Percentiles rank a stretch among this genome's conserved stretches.
phyloP scores from a whole-genome alignment of 2,113 vertebrate species.

The Nannobrachium achirus region DNA sequence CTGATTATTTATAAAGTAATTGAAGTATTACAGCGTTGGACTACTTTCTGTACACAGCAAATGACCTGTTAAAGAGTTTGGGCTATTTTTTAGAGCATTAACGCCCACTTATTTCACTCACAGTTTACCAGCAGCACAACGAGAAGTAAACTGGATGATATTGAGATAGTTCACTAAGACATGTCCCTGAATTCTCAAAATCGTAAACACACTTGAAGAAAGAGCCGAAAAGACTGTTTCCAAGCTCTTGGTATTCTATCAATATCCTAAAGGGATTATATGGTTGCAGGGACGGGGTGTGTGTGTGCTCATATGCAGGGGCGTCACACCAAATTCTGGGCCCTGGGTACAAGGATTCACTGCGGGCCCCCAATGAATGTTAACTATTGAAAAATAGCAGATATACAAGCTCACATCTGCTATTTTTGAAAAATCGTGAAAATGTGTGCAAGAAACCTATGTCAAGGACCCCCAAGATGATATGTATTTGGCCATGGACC shows the following conservation, averaged over 20 bases:
- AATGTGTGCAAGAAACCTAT: no score
- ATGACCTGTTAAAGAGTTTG: slow-evolving; percentile 40
- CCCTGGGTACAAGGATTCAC: no score
- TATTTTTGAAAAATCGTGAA: no score
- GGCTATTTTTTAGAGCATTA: slow-evolving; percentile 26
- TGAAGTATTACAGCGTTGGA: slow-evolving; percentile 16
- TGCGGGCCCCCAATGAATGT: no score
- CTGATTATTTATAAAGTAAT: slow-evolving; percentile 32
- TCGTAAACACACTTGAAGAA: neutral
- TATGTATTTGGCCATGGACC: no score
- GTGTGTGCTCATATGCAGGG: no score
- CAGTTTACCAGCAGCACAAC: neutral
- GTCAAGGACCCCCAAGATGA: no score
- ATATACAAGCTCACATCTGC: no score
- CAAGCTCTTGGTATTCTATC: slow-evolving; percentile 26
- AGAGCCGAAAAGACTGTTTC: neutral
- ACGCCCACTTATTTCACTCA: slow-evolving; percentile 15
- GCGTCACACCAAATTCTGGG: no score
- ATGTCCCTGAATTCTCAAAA: no score
- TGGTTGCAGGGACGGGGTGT: slow-evolving; percentile 43
- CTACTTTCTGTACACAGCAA: slow-evolving; percentile 11
- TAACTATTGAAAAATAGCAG: no score
- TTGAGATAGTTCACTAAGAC: neutral
- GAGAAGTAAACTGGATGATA: neutral
- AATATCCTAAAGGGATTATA: slow-evolving; percentile 31